Evolutionary conservation across 2,797 vertebrate species (phyloP).

Genomic region (Kryptolebias ocellatus): DNA sequence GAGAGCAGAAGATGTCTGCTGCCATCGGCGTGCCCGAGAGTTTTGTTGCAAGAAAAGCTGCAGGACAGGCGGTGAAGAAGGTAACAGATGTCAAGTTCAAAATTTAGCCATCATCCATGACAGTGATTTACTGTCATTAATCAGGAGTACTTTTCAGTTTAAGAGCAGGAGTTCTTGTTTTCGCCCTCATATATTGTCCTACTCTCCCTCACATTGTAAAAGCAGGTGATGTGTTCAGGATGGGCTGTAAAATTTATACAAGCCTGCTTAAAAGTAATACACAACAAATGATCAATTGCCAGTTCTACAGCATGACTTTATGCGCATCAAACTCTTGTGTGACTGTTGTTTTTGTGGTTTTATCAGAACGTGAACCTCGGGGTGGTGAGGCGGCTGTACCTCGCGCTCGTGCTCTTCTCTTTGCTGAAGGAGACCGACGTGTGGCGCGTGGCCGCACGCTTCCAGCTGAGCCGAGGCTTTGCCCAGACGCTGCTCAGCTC

Average conservation of each 20-base stretch:
- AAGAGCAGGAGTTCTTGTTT: no score
- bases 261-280: neutral
- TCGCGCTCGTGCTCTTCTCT: constrained; percentile 87
- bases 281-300: no score
- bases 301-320: neutral
- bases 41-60: constrained; percentile 89
- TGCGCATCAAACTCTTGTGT: neutral
- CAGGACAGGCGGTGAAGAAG: constrained; percentile 91
- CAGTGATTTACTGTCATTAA: no score
- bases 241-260: neutral
- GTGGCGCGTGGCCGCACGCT: constrained; percentile 89
- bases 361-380: constrained; percentile 80
- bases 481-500: constrained; percentile 89
- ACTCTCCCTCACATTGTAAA: no score
- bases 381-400: constrained; percentile 86
- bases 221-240: neutral
- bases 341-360: constrained; percentile 13
- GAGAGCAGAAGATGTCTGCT: constrained; percentile 89
- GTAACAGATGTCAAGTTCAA: constrained; percentile 63
- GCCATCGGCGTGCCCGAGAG: constrained; percentile 91
- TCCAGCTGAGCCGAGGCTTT: constrained; percentile 90
- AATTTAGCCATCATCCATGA: no score
- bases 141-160: no score
- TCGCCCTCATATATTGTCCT: no score
- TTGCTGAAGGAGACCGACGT: constrained; percentile 89